A percentile compares a stretch with the other conserved stretches of the same genome.
Conservation (phyloP, 2,888 invertebrate species). For the Callyntrura guangdongensis region DNA sequence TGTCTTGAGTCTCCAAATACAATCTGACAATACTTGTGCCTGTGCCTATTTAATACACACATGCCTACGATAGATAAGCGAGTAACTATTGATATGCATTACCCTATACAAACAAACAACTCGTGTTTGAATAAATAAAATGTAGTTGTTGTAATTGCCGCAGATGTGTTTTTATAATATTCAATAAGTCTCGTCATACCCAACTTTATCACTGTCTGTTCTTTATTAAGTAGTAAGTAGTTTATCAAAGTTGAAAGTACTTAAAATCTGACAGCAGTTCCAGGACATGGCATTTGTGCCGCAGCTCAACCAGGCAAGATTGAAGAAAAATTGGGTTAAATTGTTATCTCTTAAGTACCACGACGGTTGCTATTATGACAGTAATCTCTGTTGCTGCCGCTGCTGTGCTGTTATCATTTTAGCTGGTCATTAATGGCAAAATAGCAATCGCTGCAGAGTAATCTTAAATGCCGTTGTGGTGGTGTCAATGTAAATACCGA, state of each 20-base stretch:
- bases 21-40: no score
- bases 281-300: constrained; percentile 9
- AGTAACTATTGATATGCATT: no score
- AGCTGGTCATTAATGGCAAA: background rate
- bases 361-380: constrained; percentile 1
- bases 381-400: background rate
- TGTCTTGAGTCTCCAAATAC: no score
- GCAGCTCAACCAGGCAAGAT: background rate
- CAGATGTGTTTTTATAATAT: background rate
- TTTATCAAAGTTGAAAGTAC: constrained; percentile 35
- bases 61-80: no score
- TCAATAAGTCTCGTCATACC: constrained; percentile 15
- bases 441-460: constrained; percentile 7
- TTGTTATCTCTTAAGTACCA: background rate
- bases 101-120: no score
- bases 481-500: constrained; percentile 64
- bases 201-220: background rate
- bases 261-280: background rate
- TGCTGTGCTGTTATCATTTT: constrained; percentile 37
- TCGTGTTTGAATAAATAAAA: background rate
- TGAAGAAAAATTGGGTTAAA: constrained; percentile 17
- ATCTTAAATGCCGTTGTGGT: no score
- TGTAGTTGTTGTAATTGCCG: background rate
- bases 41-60: no score
- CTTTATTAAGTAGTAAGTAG: no score